Evolutionary conservation across 2,888 invertebrate species (phyloP), one percentile per base, ranked within the genome.

Genomic region (Tetragnatha montana): DNA sequence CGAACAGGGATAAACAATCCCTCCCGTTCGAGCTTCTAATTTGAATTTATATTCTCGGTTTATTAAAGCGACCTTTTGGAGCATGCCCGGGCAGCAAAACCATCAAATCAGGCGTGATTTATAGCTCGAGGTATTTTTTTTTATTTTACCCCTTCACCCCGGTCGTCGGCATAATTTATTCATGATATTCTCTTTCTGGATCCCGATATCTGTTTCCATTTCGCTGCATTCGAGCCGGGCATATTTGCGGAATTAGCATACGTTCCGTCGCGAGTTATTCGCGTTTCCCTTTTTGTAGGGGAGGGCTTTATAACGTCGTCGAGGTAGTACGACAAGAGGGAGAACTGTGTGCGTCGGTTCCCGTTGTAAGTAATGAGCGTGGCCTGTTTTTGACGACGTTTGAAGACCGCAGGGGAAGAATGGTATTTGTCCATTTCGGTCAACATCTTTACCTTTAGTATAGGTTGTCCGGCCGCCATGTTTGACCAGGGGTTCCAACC

Each of bases 241-340:
- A 70, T 51, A 60, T 51, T 71, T 50, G 1, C 19, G 17, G 71
- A 85, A 85, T 85, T 85, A 79, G 60, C 85, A 79, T 85, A 85
- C 22, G 50, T 51, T 79, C 35, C 12, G 78, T n/a, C 50, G 21
- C 60, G 50, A 78, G 78, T 17, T 14, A 35, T 35, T 35, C 35
- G 35, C 35, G 35, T 35, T 35, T 35, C 35, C 4, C 35, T 35
- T 35, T 35, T 35, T 35, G 35, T 35, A 35, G 35, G 35, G 35
- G 4, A 4, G 35, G 35, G 2, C 4, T 35, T n/a, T n/a, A n/a
- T 35, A 35, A 35, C 35, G 4, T 4, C 35, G 35, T 35, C 35
- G 35, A 35, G 35, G 35, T 35, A 35, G 4, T 2, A 35, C 4
- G 35, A 35, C 4, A 1, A 35, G 35, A 35, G 35, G 4, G 35